A percentile compares a stretch with the other conserved stretches of the same genome.
Evolutionary conservation across 2,797 vertebrate species (phyloP).

Genomic region (Dermochelys coriacea): DNA sequence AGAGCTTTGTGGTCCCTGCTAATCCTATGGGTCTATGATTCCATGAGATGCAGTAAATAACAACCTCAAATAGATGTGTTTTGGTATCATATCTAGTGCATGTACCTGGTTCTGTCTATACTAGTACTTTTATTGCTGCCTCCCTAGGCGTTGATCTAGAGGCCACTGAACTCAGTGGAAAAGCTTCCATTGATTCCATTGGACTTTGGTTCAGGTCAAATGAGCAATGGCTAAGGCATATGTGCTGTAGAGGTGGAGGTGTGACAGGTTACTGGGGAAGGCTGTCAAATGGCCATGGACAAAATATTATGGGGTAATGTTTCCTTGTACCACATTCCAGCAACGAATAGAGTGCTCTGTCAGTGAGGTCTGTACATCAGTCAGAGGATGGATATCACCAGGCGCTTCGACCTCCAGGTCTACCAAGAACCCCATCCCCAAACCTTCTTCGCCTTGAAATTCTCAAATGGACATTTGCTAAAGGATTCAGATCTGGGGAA

Average conservation of each 20-base stretch:
- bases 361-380: neutral
- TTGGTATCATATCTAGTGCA: neutral
- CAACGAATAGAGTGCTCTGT: neutral
- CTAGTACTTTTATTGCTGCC: neutral
- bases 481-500: neutral
- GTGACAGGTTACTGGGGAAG: neutral
- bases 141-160: too few species aligned
- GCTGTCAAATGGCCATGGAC: neutral
- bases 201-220: neutral
- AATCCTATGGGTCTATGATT: neutral
- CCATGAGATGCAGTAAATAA: neutral
- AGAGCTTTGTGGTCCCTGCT: neutral
- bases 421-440: neutral
- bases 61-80: neutral
- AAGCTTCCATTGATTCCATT: neutral
- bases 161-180: neutral
- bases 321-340: neutral
- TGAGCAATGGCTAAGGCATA: neutral
- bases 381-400: neutral
- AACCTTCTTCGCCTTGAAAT: neutral
- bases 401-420: neutral
- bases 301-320: neutral
- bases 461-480: neutral
- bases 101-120: neutral
- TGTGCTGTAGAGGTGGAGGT: too few species aligned